Percentiles rank a stretch among this genome's conserved stretches.
phyloP scores from a whole-genome alignment of 1,140 invertebrate genomes.

The Panagrolaimus sp. region DNA sequence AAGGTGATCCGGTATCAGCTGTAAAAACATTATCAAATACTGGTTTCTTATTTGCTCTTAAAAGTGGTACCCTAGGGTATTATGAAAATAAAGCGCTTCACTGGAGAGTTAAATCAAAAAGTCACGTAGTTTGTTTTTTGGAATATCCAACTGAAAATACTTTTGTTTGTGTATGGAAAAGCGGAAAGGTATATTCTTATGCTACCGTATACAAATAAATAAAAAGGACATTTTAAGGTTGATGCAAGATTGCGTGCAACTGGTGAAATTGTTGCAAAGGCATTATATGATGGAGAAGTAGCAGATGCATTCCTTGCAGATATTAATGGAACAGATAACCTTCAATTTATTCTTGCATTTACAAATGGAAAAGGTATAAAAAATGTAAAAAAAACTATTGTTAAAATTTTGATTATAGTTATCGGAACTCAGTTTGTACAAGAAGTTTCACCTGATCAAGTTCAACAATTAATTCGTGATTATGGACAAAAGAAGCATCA shows the following conservation, averaged over 20 bases:
- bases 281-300: slow-evolving; percentile 39
- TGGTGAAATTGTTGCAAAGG: slow-evolving; percentile 40
- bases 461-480: slow-evolving; percentile 26
- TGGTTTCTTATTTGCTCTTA: slow-evolving; percentile 39
- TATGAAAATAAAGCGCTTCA: slow-evolving; percentile 22
- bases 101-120: slow-evolving; percentile 47
- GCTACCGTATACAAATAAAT: not conserved
- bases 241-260: slow-evolving; percentile 30
- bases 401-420: not conserved
- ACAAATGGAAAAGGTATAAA: slow-evolving; percentile 36
- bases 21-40: slow-evolving; percentile 18
- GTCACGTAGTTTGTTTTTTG: slow-evolving; percentile 39
- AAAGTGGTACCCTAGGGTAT: slow-evolving; percentile 32
- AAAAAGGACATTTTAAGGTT: slow-evolving; percentile 43
- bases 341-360: slow-evolving; percentile 31
- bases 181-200: slow-evolving; percentile 34
- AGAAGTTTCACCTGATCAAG: slow-evolving; percentile 10
- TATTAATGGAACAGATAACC: slow-evolving; percentile 18
- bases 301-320: slow-evolving; percentile 32
- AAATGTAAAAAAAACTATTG: not conserved
- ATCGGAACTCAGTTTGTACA: not conserved
- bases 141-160: slow-evolving; percentile 14
- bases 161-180: slow-evolving; percentile 41
- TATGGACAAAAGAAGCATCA: slow-evolving; percentile 42
- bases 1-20: slow-evolving; percentile 35